Percentiles rank a stretch among this genome's conserved stretches.
These are phyloP conservation scores for Prietella phreatophila DNA, from an alignment of 2,113 vertebrate species.

Conservation along the genomic window DNA sequence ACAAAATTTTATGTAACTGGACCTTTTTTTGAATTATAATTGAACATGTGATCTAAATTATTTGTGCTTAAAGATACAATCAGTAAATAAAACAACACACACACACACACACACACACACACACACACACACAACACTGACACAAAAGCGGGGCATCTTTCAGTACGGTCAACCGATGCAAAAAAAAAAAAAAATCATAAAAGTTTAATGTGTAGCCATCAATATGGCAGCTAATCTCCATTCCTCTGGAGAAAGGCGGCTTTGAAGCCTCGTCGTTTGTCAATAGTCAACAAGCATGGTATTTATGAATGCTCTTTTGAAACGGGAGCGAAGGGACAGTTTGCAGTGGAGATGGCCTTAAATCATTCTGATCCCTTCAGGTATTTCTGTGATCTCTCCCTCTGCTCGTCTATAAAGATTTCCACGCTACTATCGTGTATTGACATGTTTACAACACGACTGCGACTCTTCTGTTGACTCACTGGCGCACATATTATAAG, in stretches of 20 bases:
- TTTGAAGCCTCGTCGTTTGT: constrained; percentile 55
- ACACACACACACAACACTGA: constrained; percentile 31
- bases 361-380: constrained; percentile 32
- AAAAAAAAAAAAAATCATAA: constrained; percentile 47
- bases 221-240: constrained; percentile 55
- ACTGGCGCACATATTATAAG: neutral
- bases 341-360: constrained; percentile 25
- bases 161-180: constrained; percentile 35
- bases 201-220: constrained; percentile 57
- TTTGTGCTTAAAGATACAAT: constrained; percentile 14
- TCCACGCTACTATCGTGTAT: constrained; percentile 15
- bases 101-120: constrained; percentile 19
- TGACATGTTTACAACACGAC: neutral
- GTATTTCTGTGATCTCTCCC: constrained; percentile 10
- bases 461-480: constrained; percentile 7
- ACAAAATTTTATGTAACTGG: neutral
- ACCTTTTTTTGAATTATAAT: neutral
- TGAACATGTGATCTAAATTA: neutral
- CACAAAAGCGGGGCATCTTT: constrained; percentile 50
- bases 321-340: constrained; percentile 34
- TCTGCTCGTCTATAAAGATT: constrained; percentile 13
- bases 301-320: constrained; percentile 53
- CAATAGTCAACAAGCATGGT: constrained; percentile 55
- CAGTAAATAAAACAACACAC: constrained; percentile 37
- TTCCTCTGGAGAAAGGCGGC: constrained; percentile 50